phyloP scores from a whole-genome alignment of 2,888 invertebrate species.

The Aquatica leii region DNA sequence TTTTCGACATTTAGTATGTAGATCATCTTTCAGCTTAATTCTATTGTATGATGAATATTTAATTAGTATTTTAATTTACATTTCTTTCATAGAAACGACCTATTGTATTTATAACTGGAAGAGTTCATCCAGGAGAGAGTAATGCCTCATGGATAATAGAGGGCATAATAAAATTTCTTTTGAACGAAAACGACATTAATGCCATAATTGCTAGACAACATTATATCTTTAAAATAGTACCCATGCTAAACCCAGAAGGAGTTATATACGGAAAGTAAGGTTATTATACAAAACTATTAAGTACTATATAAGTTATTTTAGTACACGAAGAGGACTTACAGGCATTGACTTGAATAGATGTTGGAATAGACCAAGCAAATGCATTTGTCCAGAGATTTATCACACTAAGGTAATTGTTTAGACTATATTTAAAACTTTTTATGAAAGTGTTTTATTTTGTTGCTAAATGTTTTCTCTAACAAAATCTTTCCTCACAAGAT shows the following conservation, averaged over 20 bases:
- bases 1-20: no score
- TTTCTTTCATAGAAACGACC: conserved; percentile 65
- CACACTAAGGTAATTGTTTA: conserved; percentile 76
- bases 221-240: conserved; percentile 85
- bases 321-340: conserved; percentile 83
- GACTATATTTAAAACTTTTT: no score
- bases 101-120: conserved; percentile 76
- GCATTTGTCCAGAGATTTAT: conserved; percentile 83
- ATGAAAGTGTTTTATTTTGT: no score
- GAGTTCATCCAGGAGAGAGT: conserved; percentile 90
- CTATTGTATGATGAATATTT: no score
- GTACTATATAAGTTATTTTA: conserved; percentile 61
- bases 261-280: conserved; percentile 87
- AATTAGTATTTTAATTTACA: no score
- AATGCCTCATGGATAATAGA: conserved; percentile 92
- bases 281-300: conserved; percentile 9
- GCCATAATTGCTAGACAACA: conserved; percentile 69
- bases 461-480: no score
- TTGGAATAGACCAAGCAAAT: conserved; percentile 80
- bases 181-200: conserved; percentile 65
- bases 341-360: conserved; percentile 87
- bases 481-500: no score
- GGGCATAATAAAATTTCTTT: conserved; percentile 74
- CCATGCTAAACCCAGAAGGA: no score
- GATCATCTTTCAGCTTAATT: no score